Evolutionary conservation across 2,113 vertebrate species (phyloP), one percentile per base, ranked within the genome.

Genomic region (Amphiprion percula): DNA sequence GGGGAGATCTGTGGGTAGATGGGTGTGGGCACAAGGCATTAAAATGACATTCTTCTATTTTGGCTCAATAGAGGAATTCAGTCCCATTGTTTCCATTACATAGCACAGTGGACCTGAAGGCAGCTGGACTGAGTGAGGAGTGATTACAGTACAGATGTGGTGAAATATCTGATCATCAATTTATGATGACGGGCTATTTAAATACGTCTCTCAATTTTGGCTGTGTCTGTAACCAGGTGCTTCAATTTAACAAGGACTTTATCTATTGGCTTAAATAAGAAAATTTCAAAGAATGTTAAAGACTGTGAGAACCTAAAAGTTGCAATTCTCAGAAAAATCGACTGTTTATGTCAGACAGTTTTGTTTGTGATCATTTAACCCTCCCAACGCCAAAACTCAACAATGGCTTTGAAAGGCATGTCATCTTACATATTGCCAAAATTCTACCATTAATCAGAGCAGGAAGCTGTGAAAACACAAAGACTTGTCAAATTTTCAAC

Each of bases 21-120:
- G 79, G 88, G 87, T 82, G 83, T 84, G 73, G 88, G 88, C 79
- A 87, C 60, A 23, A 70, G 19, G 63, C 74, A 84, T 69, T 80
- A 69, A 39, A 85, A 82, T 79, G 41, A 80, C 61, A 82, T 85
- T 76, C 54, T 74, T 82, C 33, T 72, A 21, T 70, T 73, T 53
- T 74, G 81, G 77, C 78, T 79, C 39, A 61, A 39, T 5, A 39
- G 28, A 80, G 69, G 77, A 80, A 78, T 77, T 83, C 53, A 62
- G 55, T 59, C 37, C 70, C 56, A 6, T 82, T 39, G 54, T 89
- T 89, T 90, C 89, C 87, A 88, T 81, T 82, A 84, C 82, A 62
- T 58, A 77, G 61, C 47, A 76, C 63, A 81, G 79, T 87, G 59
- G 83, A 84, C 73, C 59, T 78, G 56, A 87, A 77, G 50, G 61